Evolutionary conservation across 2,797 vertebrate genomes (phyloP), one percentile per base, ranked within the genome.

Genomic region (Poecile montanus): DNA sequence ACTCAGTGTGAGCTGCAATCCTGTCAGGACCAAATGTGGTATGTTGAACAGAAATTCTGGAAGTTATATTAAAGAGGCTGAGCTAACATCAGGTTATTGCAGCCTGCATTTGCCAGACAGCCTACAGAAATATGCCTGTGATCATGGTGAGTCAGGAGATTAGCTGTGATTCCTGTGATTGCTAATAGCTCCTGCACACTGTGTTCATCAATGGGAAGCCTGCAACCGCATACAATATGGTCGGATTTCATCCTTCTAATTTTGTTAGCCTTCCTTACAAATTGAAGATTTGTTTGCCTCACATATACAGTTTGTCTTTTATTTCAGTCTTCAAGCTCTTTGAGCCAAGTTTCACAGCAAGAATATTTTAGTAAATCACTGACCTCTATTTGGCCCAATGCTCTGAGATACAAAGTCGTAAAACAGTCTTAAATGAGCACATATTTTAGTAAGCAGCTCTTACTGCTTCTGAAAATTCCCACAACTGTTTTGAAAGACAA

Each of bases 101-200:
- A 6, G 23, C 44, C 45, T 67, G 57, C 3, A 3, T 81, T 93
- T 94, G 44, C 83, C 83, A 95, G 77, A 73, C 34, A 66, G 29
- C 56, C 63, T 66, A 66, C 66, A 95, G 77, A 92, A 88, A 87
- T 73, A 54, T 0, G 29, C 16, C 34, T 88, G 67, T 89, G 74
- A 71, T 67, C 74, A 22, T 86, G 76, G 58, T 78, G 90, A 93
- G 77, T 36, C 62, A 79, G 67, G 78, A 94, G 90, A 89, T 88
- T 90, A 91, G 48, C 71, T 93, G 74, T 86, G 67, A 89, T 81
- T 95, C 83, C 83, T 89, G 60, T 82, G 50, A 95, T 66, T 95
- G 63, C 22, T 91, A 86, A 84, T 91, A 82, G 42, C 40, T 72
- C 56, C 53, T 82, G 34, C 86, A 76, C 81, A 81, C 74, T 91